Percentiles rank a stretch among this genome's conserved stretches.
Conservation (phyloP, 1,140 invertebrate genomes). For the Palaemon carinicauda region DNA sequence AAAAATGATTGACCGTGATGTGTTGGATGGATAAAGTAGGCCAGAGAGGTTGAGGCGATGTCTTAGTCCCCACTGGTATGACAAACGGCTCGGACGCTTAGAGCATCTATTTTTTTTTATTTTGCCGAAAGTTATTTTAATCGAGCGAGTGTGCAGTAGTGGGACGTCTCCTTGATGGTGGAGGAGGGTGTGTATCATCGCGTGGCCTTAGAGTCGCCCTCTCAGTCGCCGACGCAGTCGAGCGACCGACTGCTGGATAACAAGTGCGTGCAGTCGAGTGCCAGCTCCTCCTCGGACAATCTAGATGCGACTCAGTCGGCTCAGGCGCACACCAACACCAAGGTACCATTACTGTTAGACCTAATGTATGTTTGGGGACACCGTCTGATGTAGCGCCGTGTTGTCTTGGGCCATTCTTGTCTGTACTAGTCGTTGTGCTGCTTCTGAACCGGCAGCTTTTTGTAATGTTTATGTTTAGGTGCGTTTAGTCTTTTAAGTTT, state of each 20-base stretch:
- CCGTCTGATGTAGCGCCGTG: not conserved
- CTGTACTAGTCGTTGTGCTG: no score
- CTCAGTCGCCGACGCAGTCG: slow-evolving; percentile 49
- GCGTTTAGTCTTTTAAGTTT: no score
- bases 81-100: no score
- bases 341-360: slow-evolving; percentile 5
- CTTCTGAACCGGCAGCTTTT: no score
- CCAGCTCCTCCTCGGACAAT: slow-evolving; percentile 46
- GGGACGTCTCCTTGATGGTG: slow-evolving; percentile 33
- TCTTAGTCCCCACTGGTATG: no score
- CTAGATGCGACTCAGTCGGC: slow-evolving; percentile 32
- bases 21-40: no score
- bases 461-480: no score
- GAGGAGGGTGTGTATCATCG: slow-evolving; percentile 45
- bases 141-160: no score
- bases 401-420: not conserved
- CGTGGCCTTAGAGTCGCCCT: slow-evolving; percentile 50
- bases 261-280: slow-evolving; percentile 50
- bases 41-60: no score
- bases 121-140: no score
- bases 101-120: no score
- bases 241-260: slow-evolving; percentile 46
- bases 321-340: slow-evolving; percentile 27
- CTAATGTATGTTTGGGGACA: not conserved
- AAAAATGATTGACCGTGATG: no score